Conservation (phyloP, 2,113 vertebrate species). For the Macroglossus sobrinus region DNA sequence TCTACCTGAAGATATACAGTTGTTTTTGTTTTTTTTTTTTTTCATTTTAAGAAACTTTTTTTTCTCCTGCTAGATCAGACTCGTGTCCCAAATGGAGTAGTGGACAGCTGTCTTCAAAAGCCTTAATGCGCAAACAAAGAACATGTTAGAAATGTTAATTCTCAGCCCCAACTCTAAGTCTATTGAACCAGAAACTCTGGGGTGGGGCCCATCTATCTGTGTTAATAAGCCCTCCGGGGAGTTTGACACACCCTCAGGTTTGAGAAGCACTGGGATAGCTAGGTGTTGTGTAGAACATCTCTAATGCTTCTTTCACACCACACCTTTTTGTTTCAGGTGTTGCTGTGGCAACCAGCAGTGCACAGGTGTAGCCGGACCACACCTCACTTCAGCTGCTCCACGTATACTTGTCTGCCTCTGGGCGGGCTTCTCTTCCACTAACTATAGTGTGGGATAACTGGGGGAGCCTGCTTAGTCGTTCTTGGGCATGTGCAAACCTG, state of each 20-base stretch:
- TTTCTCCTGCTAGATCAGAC: not conserved
- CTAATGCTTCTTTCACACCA: not conserved
- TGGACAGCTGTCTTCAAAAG: not conserved
- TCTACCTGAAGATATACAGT: not conserved
- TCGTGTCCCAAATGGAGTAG: not conserved
- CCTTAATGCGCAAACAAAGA: not conserved
- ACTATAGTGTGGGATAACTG: not conserved
- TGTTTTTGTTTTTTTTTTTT: not conserved
- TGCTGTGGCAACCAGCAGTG: conserved; percentile 12
- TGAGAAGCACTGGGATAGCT: not conserved
- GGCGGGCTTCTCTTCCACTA: not conserved
- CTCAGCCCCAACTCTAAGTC: not conserved
- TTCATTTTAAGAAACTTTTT: not conserved
- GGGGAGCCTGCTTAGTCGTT: not conserved
- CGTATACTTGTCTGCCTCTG: not conserved
- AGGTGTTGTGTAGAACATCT: not conserved
- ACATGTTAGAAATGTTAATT: not conserved
- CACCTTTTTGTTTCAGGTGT: not conserved
- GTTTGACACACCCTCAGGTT: not conserved
- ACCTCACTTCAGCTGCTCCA: not conserved
- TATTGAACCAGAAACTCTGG: not conserved
- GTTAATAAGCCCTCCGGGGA: not conserved
- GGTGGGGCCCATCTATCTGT: not conserved
- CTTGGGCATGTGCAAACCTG: not conserved
- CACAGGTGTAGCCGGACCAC: not conserved